Conservation (phyloP, 2,888 invertebrate species). For the Diogma glabrata region DNA sequence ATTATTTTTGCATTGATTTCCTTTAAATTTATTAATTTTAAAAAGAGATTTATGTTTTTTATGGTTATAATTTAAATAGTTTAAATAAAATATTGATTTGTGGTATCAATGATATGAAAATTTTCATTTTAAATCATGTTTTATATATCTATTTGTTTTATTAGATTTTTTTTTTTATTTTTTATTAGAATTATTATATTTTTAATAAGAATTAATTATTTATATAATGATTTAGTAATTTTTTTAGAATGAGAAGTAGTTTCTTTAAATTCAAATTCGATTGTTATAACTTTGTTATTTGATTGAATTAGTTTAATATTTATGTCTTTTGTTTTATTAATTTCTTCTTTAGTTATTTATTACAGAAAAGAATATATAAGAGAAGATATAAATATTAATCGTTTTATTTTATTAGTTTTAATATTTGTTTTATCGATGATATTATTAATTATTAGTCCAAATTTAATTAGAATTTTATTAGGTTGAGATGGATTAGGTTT, state of each 20-base stretch:
- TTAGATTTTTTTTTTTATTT: conserved; percentile 41
- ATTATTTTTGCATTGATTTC: conserved; percentile 49
- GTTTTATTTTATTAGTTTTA: conserved; percentile 52
- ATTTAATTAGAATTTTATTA: conserved; percentile 3
- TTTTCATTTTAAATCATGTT: conserved; percentile 41
- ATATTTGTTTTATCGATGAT: conserved; percentile 37
- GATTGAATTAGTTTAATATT: conserved; percentile 54
- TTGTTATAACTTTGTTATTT: conserved; percentile 45
- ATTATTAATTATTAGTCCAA: conserved; percentile 1
- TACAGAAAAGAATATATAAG: conserved; percentile 53
- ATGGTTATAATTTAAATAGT: conserved; percentile 51
- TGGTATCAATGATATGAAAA: conserved; percentile 46
- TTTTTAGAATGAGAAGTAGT: conserved; percentile 46
- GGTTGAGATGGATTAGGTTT: background rate
- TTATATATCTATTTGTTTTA: conserved; percentile 41
- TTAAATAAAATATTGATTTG: conserved; percentile 57
- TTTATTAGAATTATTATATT: conserved; percentile 34
- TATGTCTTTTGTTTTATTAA: conserved; percentile 50
- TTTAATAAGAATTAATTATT: conserved; percentile 36
- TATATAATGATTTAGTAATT: conserved; percentile 37
- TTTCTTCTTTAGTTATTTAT: conserved; percentile 52
- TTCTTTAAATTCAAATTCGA: conserved; percentile 37
- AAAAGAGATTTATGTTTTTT: conserved; percentile 41
- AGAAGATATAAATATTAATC: conserved; percentile 44
- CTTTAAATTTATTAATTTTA: conserved; percentile 50